Evolutionary conservation across 2,113 vertebrate species (phyloP).

Genomic region (Neotoma lepida): DNA sequence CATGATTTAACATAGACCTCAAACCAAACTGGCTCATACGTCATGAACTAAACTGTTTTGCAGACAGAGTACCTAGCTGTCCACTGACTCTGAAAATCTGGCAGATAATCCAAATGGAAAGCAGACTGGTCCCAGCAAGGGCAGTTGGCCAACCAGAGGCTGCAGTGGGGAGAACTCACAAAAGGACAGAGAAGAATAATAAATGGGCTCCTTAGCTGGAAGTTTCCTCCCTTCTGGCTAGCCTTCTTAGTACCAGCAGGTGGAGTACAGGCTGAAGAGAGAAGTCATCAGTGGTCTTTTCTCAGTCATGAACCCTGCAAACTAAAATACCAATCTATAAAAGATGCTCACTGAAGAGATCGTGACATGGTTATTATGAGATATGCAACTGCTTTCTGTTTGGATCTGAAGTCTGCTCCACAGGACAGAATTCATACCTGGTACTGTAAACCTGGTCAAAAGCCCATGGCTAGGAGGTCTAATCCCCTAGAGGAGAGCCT

Average conservation of each 20-base stretch:
- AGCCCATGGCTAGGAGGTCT: background rate
- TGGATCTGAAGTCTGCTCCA: background rate
- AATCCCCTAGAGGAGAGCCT: too few species aligned
- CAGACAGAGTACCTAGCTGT: too few species aligned
- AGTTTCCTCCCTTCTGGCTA: too few species aligned
- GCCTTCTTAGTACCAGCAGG: background rate
- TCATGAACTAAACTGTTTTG: background rate
- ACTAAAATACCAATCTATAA: background rate
- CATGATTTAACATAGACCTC: background rate
- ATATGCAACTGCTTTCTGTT: background rate
- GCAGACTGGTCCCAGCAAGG: background rate
- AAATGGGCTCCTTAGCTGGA: too few species aligned
- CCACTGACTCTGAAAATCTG: background rate
- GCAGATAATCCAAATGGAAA: background rate
- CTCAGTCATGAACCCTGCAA: background rate
- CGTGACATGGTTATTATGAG: background rate
- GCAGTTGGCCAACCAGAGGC: background rate
- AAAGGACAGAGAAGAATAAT: background rate
- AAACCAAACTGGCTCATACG: background rate
- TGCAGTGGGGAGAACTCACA: background rate
- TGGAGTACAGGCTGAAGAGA: background rate
- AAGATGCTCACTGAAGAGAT: background rate
- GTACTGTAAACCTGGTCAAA: background rate
- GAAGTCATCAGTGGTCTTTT: background rate
- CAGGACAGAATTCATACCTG: background rate